Percentiles rank a stretch among this genome's conserved stretches.
These are phyloP conservation scores for Orthonychiurus folsomi DNA, from an alignment of 2,888 invertebrate species.

Conservation along the genomic window DNA sequence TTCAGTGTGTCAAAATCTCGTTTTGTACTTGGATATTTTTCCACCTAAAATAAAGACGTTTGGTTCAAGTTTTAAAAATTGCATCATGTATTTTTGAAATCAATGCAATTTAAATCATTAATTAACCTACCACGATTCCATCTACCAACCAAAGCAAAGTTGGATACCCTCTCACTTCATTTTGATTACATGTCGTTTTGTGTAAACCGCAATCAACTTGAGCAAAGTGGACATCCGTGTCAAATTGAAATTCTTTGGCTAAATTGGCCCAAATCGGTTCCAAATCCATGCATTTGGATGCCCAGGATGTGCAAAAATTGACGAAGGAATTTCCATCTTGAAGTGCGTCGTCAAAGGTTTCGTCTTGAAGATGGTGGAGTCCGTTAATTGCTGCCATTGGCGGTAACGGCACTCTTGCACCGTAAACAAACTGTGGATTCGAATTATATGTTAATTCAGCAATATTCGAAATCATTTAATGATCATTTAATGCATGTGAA, in stretches of 20 bases:
- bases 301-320: slow-evolving; percentile 90
- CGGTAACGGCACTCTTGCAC: slow-evolving; percentile 42
- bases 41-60: slow-evolving; percentile 51
- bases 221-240: slow-evolving; percentile 58
- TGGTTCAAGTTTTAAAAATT: background rate
- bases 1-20: slow-evolving; percentile 61
- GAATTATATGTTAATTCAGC: background rate
- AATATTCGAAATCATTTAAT: slow-evolving; percentile 7
- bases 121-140: slow-evolving; percentile 60
- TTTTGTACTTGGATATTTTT: slow-evolving; percentile 49
- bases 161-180: slow-evolving; percentile 78
- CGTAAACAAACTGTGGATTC: slow-evolving; percentile 34
- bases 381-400: slow-evolving; percentile 54
- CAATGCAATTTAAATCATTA: background rate
- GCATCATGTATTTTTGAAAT: background rate
- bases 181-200: slow-evolving; percentile 63
- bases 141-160: slow-evolving; percentile 78
- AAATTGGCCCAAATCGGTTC: slow-evolving; percentile 78
- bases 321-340: slow-evolving; percentile 71
- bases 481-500: background rate
- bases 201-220: slow-evolving; percentile 78
- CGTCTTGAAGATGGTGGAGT: slow-evolving; percentile 63
- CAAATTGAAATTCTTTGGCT: slow-evolving; percentile 54
- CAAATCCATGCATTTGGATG: slow-evolving; percentile 52
- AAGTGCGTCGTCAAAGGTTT: slow-evolving; percentile 63